Evolutionary conservation across 2,888 invertebrate genomes (phyloP).

Genomic region (Lasioglossum malachurum): DNA sequence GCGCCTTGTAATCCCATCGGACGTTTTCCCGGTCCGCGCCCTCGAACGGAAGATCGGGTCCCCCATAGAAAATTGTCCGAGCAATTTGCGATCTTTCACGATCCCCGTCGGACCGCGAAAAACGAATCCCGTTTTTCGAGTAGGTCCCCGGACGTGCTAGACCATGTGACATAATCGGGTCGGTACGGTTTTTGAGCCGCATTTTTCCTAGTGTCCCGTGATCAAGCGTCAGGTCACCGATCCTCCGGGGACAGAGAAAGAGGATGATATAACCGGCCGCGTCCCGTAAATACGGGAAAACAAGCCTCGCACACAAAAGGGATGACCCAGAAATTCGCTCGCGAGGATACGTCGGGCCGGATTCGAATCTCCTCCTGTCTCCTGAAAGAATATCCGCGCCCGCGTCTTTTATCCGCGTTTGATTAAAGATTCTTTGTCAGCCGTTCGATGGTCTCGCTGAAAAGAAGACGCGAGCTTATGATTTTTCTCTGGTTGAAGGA

Average conservation of each 20-base stretch:
- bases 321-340: constrained; percentile 70
- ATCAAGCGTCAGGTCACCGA: constrained; percentile 51
- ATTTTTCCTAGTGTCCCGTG: constrained; percentile 47
- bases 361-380: constrained; percentile 23
- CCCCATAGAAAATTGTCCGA: constrained; percentile 78
- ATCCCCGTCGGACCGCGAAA: constrained; percentile 71
- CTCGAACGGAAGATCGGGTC: constrained; percentile 68
- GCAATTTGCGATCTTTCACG: constrained; percentile 82
- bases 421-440: constrained; percentile 62
- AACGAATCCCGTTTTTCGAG: constrained; percentile 56
- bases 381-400: constrained; percentile 22
- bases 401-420: constrained; percentile 56
- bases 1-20: constrained; percentile 69
- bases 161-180: constrained; percentile 82
- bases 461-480: constrained; percentile 33
- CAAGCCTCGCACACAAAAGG: constrained; percentile 60
- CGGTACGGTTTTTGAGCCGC: constrained; percentile 63
- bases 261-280: constrained; percentile 38
- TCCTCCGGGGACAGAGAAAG: constrained; percentile 38
- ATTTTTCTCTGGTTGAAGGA: constrained; percentile 39
- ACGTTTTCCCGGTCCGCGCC: constrained; percentile 54
- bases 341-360: constrained; percentile 30
- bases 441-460: constrained; percentile 26
- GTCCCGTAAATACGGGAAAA: constrained; percentile 65
- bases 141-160: constrained; percentile 74